A percentile compares a stretch with the other conserved stretches of the same genome.
phyloP scores from a whole-genome alignment of 2,797 vertebrate genomes.

The Muscicapa striata region DNA sequence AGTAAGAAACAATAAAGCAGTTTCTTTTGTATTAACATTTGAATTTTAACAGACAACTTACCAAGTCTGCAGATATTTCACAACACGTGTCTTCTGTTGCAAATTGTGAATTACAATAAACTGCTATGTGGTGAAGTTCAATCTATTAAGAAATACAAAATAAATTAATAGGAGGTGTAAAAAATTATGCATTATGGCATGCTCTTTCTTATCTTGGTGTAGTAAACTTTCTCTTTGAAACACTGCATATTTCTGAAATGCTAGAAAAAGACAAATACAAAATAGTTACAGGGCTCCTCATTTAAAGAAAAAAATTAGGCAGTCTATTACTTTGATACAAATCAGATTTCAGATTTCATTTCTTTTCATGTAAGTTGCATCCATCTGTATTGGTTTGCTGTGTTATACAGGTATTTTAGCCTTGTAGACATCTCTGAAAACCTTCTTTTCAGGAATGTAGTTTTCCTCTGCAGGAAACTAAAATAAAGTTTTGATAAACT shows the following conservation, averaged over 20 bases:
- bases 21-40: background rate
- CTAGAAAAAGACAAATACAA: background rate
- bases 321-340: background rate
- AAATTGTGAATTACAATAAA: constrained; percentile 90
- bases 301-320: background rate
- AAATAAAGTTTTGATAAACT: background rate
- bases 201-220: background rate
- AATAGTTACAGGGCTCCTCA: background rate
- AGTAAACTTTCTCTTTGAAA: background rate
- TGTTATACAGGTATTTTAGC: background rate
- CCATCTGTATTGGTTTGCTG: background rate
- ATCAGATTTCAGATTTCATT: background rate
- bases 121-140: constrained; percentile 87
- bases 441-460: background rate
- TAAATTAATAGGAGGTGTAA: background rate
- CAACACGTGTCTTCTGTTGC: constrained; percentile 88
- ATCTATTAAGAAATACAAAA: constrained; percentile 81
- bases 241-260: background rate
- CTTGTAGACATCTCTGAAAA: background rate
- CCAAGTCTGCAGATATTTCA: constrained; percentile 83
- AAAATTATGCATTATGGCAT: background rate
- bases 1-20: background rate
- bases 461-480: background rate
- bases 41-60: constrained; percentile 74
- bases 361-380: background rate